Percentiles rank a stretch among this genome's conserved stretches.
These are phyloP conservation scores for Plutomurus gul DNA, from an alignment of 1,140 invertebrate genomes.

Conservation along the genomic window DNA sequence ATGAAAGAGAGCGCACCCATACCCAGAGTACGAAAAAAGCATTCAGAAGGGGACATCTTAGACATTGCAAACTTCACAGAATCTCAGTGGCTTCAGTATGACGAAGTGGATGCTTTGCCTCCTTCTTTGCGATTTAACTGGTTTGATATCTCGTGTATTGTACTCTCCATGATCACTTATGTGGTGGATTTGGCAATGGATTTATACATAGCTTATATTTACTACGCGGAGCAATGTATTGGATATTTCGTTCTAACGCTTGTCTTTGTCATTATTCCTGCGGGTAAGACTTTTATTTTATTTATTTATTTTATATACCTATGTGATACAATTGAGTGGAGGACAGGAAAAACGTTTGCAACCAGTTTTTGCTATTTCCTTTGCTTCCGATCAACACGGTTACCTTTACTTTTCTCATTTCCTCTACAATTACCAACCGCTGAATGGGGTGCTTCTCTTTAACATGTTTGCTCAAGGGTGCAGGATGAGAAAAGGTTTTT, in stretches of 20 bases:
- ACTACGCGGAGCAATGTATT: conserved; percentile 61
- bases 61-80: conserved; percentile 37
- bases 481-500: too few species aligned
- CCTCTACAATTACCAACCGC: too few species aligned
- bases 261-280: conserved; percentile 67
- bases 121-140: conserved; percentile 47
- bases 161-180: conserved; percentile 60
- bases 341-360: too few species aligned
- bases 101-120: conserved; percentile 50
- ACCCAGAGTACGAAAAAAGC: conserved; percentile 45
- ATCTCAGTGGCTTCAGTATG: conserved; percentile 43
- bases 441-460: too few species aligned
- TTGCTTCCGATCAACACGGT: too few species aligned
- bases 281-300: too few species aligned
- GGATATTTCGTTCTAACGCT: conserved; percentile 66
- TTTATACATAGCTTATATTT: conserved; percentile 67
- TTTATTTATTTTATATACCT: not conserved
- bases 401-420: too few species aligned
- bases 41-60: conserved; percentile 48
- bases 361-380: too few species aligned
- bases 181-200: conserved; percentile 69
- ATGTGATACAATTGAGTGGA: too few species aligned
- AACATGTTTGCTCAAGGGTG: too few species aligned
- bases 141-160: conserved; percentile 49
- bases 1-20: conserved; percentile 31